A percentile compares a stretch with the other conserved stretches of the same genome.
Conservation (phyloP, 2,888 invertebrate species). For the Drosophila antonietae region DNA sequence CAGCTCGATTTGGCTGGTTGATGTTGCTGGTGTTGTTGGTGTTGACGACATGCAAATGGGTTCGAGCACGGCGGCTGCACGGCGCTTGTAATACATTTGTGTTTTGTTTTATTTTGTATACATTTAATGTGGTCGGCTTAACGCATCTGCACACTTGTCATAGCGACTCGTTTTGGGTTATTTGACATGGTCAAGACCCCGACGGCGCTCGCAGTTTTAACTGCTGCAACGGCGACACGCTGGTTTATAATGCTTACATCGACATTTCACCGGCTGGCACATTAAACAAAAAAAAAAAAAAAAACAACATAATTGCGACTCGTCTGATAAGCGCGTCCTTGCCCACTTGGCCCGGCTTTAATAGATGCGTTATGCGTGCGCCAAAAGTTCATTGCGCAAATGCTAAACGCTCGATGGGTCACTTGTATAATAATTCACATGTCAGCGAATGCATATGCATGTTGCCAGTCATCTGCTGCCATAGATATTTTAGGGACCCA, state of each 20-base stretch:
- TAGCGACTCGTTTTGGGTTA: slow-evolving; percentile 7
- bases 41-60: slow-evolving; percentile 37
- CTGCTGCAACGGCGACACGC: slow-evolving; percentile 34
- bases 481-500: slow-evolving; percentile 13
- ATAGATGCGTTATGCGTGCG: slow-evolving; percentile 31
- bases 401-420: slow-evolving; percentile 20
- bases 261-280: slow-evolving; percentile 8
- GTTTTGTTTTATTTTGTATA: not conserved
- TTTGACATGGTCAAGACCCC: slow-evolving; percentile 60
- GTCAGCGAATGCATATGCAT: slow-evolving; percentile 3
- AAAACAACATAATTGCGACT: slow-evolving; percentile 23
- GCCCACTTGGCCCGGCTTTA: slow-evolving; percentile 24
- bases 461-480: slow-evolving; percentile 14
- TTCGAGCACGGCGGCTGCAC: slow-evolving; percentile 11
- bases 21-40: slow-evolving; percentile 1
- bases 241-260: slow-evolving; percentile 12
- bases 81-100: not conserved
- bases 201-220: slow-evolving; percentile 23
- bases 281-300: slow-evolving; percentile 1
- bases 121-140: slow-evolving; percentile 17
- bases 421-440: slow-evolving; percentile 16
- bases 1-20: not conserved
- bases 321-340: slow-evolving; percentile 37
- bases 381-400: slow-evolving; percentile 34
- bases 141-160: slow-evolving; percentile 39